A percentile compares a stretch with the other conserved stretches of the same genome.
Evolutionary conservation across 1,140 invertebrate species (phyloP).

Genomic region (Trinorchestia longiramus): DNA sequence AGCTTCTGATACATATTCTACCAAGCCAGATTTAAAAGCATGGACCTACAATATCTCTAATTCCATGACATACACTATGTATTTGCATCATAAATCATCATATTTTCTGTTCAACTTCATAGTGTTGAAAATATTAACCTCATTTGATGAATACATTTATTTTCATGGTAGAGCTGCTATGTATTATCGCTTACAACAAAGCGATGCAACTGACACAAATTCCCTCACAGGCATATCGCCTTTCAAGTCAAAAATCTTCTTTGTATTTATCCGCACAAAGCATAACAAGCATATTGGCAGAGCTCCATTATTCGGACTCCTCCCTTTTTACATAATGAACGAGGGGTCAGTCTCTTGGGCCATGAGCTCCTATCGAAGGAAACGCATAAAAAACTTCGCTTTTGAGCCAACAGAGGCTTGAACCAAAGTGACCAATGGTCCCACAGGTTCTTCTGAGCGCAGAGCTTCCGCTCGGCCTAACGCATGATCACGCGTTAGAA

Average conservation of each 20-base stretch:
- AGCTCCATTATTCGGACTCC: constrained; percentile 33
- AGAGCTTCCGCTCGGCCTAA: not conserved
- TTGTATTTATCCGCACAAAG: not conserved
- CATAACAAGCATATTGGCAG: not conserved
- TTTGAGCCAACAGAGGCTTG: not conserved
- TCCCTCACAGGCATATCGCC: not conserved
- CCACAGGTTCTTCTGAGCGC: not conserved
- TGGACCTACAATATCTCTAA: not conserved
- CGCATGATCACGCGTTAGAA: not conserved
- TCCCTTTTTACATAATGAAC: constrained; percentile 39
- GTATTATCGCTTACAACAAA: no score
- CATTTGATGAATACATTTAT: no score
- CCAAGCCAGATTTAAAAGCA: not conserved
- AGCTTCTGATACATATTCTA: not conserved
- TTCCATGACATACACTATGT: not conserved
- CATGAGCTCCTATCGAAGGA: constrained; percentile 33
- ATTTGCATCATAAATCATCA: not conserved
- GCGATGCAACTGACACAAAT: not conserved
- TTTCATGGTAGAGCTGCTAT: no score
- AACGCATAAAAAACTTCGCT: constrained; percentile 22
- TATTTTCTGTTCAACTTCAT: not conserved
- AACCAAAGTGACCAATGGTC: constrained; percentile 3
- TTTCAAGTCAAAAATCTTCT: not conserved
- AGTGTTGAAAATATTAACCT: not conserved
- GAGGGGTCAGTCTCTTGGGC: constrained; percentile 44